Base-by-base conservation (phyloP, 2,797 vertebrate species). In the Anguilla megastoma region DNA sequence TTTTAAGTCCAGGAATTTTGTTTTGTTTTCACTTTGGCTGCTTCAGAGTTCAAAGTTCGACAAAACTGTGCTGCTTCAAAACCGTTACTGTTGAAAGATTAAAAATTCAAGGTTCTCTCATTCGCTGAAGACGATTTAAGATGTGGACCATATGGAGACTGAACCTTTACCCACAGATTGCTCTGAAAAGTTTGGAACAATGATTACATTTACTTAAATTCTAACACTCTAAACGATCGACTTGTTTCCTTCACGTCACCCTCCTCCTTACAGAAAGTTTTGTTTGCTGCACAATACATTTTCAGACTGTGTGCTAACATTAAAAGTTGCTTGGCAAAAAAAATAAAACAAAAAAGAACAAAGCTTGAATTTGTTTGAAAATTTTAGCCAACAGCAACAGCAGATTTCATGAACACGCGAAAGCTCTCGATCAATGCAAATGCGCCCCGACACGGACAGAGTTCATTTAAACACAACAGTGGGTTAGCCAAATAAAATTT, bases 401-500 rank as follows among this genome's bases (percentile, higher is more conserved):
- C 60, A 66, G 60, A 7, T 2, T 24, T 3, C n/a, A 21, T 9
- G 60, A n/a, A 56, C 10, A 21, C n/a, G 24, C 8, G 7, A 27
- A 66, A 0, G 60, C 10, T 66, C 21, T 21, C 2, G n/a, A 5
- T n/a, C 24, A n/a, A 5, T 6, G 2, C 18, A 66, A 66, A 3
- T 27, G 24, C 24, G 2, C 54, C 54, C 54, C 54, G 74, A 5
- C 85, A 16, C n/a, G 30, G 30, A 7, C 71, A 10, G n/a, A 83
- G 10, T 16, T 50, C 56, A 69, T 85, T 85, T 7, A 1, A 1
- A 50, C 58, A 85, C 24, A 33, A 56, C 0, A 54, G 27, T 0
- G 36, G 54, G 86, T 95, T 95, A 87, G 94, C 92, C 94, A 96
- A 96, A 96, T 96, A 96, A 92, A 96, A 7, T 97, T 95, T 97